Percentiles rank a stretch among this genome's conserved stretches.
phyloP scores from a whole-genome alignment of 2,113 vertebrate species.

The Callithrix jacchus region DNA sequence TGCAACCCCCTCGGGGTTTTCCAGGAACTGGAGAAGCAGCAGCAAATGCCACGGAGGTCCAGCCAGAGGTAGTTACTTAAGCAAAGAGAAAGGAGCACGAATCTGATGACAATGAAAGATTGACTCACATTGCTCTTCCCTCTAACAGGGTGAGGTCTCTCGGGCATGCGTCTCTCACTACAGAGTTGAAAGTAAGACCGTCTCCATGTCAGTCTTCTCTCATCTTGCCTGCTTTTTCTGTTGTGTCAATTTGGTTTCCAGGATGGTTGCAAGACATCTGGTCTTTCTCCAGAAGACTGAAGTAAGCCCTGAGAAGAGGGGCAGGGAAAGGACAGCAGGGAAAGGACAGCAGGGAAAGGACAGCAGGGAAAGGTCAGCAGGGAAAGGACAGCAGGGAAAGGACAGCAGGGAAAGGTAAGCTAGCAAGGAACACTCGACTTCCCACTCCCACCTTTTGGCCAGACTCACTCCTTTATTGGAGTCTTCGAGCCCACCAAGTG shows the following conservation, averaged over 20 bases:
- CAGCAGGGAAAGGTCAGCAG: fast-evolving
- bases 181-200: fast-evolving
- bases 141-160: background rate
- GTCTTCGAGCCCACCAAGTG: background rate
- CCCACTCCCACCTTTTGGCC: fast-evolving
- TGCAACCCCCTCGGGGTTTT: fast-evolving
- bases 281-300: background rate
- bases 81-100: background rate
- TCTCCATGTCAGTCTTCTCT: background rate
- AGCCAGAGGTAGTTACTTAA: background rate
- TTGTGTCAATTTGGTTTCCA: too few species aligned
- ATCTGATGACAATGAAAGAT: background rate
- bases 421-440: fast-evolving
- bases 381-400: fast-evolving
- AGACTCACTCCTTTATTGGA: background rate
- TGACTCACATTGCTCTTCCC: background rate
- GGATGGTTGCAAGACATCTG: too few species aligned
- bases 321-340: fast-evolving
- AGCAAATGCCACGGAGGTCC: fast-evolving
- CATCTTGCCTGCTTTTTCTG: background rate
- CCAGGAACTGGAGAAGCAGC: background rate
- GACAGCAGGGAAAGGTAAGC: fast-evolving
- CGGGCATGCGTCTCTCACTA: fast-evolving
- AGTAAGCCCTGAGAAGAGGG: background rate
- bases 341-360: fast-evolving